Evolutionary conservation across 2,113 vertebrate genomes (phyloP), one percentile per base, ranked within the genome.

Genomic region (Suricata suricatta): DNA sequence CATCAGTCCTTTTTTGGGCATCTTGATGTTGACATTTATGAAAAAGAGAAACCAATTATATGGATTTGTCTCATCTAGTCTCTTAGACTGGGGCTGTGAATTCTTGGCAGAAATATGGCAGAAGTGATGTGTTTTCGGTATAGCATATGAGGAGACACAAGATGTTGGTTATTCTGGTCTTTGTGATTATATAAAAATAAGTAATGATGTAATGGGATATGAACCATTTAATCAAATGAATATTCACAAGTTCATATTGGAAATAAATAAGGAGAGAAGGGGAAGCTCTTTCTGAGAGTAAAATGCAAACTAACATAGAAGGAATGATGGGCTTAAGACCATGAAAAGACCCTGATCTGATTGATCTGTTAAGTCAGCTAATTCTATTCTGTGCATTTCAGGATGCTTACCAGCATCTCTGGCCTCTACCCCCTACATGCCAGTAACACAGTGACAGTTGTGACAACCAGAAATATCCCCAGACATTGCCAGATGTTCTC

Each of bases 181-280:
- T 94, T 21, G 80, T 82, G 44, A 66, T 77, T n/a, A 52, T 27
- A 74, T 90, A 25, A 90, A 63, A 90, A 69, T 77, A 77, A 93
- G 69, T 86, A 52, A 66, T 91, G 38, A 50, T 83, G 60, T 94
- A 72, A 86, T 93, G 23, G 23, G n/a, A 31, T 86, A 31, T 66
- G 84, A 81, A 17, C 38, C 47, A 60, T 11, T 82, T 80, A 92
- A n/a, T 54, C 13, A 93, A 63, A 80, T 95, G 66, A 89, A 95
- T 66, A 84, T 90, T 38, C 21, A 60, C 35, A 50, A 82, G 14
- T 86, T 27, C 44, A 17, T 85, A 80, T 1, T 71, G 9, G 25
- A 88, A 92, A 50, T 41, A 64, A 90, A 72, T 77, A 74, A 81
- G 44, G 19, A 63, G 69, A 88, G 21, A 95, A 71, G 52, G n/a